Evolutionary conservation across 2,113 vertebrate genomes (phyloP), one percentile per base, ranked within the genome.

Genomic region (Caranx melampygus): DNA sequence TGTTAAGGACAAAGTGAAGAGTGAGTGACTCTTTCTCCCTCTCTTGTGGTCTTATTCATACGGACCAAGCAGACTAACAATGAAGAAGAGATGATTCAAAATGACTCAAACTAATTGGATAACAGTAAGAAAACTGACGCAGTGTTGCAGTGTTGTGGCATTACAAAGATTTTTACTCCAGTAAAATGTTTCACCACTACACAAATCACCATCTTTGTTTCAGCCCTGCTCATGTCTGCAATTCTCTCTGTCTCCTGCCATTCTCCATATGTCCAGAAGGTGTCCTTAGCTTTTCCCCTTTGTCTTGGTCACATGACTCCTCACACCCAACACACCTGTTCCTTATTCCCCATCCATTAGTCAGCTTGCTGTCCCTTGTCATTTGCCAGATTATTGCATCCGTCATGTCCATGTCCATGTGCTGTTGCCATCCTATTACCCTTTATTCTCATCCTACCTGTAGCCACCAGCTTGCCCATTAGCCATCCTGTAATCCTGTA

Each of bases 1-100:
- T 18, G 95, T 99, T 83, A 97, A 96, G 85, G 91, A 97, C 88
- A 95, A 94, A 87, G 93, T 99, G 44, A 98, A 98, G 95, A 94
- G 98, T 99, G 69, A 90, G 90, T 82, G 7, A 63, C 9, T 1
- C 55, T 34, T 42, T 10, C 0, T 75, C 4, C 0, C 11, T 51
- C 6, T 51, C 42, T 60, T 26, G 26, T 47, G 0, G 26, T 37
- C 2, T 26, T 15, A 34, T 37, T 14, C 47, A 40, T 4, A 59
- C 12, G 12, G 12, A 34, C 3, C 18, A 14, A 37, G 2, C 3
- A 49, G 26, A 18, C 26, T 16, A 11, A 20, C 35, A 15, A 8
- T 31, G 9, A 5, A 18, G 37, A 21, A 45, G 12, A 73, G 51
- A 6, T n/a, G 26, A 26, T 26, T 26, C 26, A 26, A 26, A 26